Base-by-base conservation (phyloP, 92 coral and sea anemone genomes). In the Phenganax marumi region DNA sequence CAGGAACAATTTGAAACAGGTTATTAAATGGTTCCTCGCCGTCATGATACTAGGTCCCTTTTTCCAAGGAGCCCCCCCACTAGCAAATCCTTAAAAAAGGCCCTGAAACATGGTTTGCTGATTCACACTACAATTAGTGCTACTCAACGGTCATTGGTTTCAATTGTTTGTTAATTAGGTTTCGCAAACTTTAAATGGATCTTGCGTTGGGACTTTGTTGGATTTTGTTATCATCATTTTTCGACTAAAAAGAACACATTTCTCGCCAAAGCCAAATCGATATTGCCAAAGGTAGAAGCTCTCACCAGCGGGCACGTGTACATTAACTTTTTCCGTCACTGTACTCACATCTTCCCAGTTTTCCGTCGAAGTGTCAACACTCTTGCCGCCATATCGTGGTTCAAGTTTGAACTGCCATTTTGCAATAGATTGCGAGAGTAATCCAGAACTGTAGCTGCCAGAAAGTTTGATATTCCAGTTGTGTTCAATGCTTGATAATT, bases 401-500 rank as follows among this genome's bases (percentile, higher is more conserved):
- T 43, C 23, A 19, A 80, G 26, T 56, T 50, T 54, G 57, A 63
- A 80, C 75, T 80, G 84, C 56, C 49, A 47, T 50, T 80, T 62
- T 55, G 55, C 53, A 19, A 80, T 8, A 16, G 39, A 3, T 60
- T 46, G 58, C 48, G 43, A 54, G 24, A 80, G 51, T 21, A 5
- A 19, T 39, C 82, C 82, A 33, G 26, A 26, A 3, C 23, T 14
- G 71, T 56, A 22, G 13, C 10, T 7, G 11, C 70, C 82, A n/a
- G 52, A 52, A 0, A 25, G 2, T 24, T 77, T 51, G 82, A 77
- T 77, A 53, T 64, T 43, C 69, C 82, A 77, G 54, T 77, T 56
- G 70, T 77, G 70, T 68, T 77, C 82, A 21, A 77, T 77, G 52
- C 70, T 58, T 18, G 82, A 77, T 69, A 77, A n/a, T 77, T 58